These are phyloP conservation scores for Zaprionus nigranus DNA, from an alignment of 1,140 invertebrate species.

Conservation along the genomic window DNA sequence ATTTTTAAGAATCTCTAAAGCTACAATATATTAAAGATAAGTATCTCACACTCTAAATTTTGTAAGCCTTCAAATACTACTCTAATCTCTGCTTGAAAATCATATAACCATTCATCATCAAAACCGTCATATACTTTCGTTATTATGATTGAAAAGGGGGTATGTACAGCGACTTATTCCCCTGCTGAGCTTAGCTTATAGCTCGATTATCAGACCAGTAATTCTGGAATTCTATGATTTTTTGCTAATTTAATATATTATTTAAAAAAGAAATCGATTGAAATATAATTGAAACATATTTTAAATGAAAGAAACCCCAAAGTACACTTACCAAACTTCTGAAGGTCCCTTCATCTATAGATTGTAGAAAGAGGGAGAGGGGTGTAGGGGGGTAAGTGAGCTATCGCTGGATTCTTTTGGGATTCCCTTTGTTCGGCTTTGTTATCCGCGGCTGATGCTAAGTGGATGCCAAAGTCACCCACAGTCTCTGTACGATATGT, in stretches of 20 bases:
- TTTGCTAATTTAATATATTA: neutral
- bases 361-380: neutral
- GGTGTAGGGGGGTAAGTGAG: neutral
- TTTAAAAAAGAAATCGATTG: neutral
- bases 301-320: neutral
- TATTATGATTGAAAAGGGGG: too few relatives aligned
- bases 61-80: too few relatives aligned
- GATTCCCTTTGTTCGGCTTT: slow-evolving; percentile 4
- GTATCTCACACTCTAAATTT: too few relatives aligned
- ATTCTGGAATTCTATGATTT: too few relatives aligned
- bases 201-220: too few relatives aligned
- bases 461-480: slow-evolving; percentile 10
- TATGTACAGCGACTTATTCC: too few relatives aligned
- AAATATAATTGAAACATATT: slow-evolving; percentile 10
- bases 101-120: too few relatives aligned
- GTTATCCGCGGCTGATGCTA: slow-evolving; percentile 9
- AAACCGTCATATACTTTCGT: too few relatives aligned
- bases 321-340: neutral
- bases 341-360: neutral
- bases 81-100: too few relatives aligned
- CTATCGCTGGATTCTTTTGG: neutral
- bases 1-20: too few relatives aligned
- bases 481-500: neutral
- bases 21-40: too few relatives aligned
- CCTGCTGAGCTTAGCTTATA: too few relatives aligned